phyloP scores from a whole-genome alignment of 2,888 invertebrate genomes.

The Yponomeuta plumbellus region DNA sequence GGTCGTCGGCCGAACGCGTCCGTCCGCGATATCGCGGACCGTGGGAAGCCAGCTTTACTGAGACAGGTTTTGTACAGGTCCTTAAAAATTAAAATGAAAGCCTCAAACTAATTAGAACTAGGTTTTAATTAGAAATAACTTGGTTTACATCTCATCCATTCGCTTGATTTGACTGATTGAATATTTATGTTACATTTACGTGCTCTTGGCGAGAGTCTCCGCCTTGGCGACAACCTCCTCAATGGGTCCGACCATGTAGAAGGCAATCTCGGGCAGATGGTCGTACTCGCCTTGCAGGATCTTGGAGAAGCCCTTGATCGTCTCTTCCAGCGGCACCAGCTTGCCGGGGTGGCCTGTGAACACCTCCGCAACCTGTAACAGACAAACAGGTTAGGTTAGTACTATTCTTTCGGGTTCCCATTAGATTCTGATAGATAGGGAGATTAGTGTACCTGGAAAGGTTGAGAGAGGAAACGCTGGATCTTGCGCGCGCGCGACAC shows the following conservation, averaged over 20 bases:
- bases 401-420: neutral
- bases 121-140: conserved; percentile 9
- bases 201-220: conserved; percentile 80
- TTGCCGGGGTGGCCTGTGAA: conserved; percentile 96
- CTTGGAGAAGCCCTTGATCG: conserved; percentile 91
- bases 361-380: conserved; percentile 86
- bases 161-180: neutral
- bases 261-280: conserved; percentile 93
- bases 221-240: conserved; percentile 92
- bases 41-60: too few species aligned
- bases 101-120: conserved; percentile 1
- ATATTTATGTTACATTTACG: neutral
- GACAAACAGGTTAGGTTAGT: neutral
- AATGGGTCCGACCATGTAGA: conserved; percentile 97
- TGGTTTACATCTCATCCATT: conserved; percentile 2
- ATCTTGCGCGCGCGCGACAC: conserved; percentile 90
- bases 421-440: neutral
- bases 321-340: conserved; percentile 90
- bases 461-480: conserved; percentile 90
- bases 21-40: too few species aligned
- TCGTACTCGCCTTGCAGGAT: conserved; percentile 91
- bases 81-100: neutral
- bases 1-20: too few species aligned
- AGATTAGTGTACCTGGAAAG: conserved; percentile 78
- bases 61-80: too few species aligned